Conservation (phyloP, 2,888 invertebrate species). For the Abscondita cerata region DNA sequence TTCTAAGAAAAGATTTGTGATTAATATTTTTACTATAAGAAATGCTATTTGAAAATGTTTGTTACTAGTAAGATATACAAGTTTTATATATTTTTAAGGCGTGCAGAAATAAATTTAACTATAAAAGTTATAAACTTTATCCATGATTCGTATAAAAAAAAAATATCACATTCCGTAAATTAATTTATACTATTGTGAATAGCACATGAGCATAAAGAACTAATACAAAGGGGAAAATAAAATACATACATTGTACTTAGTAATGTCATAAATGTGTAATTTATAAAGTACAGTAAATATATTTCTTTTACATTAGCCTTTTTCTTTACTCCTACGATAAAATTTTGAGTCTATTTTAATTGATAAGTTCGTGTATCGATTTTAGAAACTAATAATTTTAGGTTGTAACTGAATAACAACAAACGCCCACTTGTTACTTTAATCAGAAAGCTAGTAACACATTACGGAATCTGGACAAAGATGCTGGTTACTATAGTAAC, state of each 20-base stretch:
- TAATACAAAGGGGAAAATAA: constrained; percentile 14
- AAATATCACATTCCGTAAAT: constrained; percentile 28
- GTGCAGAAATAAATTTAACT: constrained; percentile 6
- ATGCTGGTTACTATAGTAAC: constrained; percentile 48
- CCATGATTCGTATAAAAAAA: neutral
- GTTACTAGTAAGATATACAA: constrained; percentile 7
- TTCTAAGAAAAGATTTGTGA: constrained; percentile 10
- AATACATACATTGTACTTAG: constrained; percentile 27
- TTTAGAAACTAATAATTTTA: too few species aligned
- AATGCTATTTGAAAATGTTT: constrained; percentile 5
- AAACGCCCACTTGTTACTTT: constrained; percentile 41
- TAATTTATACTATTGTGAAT: constrained; percentile 28
- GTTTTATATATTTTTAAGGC: constrained; percentile 24
- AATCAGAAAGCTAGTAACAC: constrained; percentile 43
- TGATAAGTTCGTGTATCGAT: too few species aligned
- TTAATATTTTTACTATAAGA: constrained; percentile 3
- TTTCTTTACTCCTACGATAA: neutral
- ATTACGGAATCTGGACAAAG: constrained; percentile 38
- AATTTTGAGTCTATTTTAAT: too few species aligned
- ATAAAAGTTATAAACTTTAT: constrained; percentile 9
- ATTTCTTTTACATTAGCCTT: constrained; percentile 26
- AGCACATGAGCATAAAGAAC: neutral
- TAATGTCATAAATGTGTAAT: constrained; percentile 26
- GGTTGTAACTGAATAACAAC: neutral
- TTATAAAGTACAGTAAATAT: constrained; percentile 31